A percentile compares a stretch with the other conserved stretches of the same genome.
phyloP scores from a whole-genome alignment of 2,888 invertebrate genomes.

The Hydraecia micacea region DNA sequence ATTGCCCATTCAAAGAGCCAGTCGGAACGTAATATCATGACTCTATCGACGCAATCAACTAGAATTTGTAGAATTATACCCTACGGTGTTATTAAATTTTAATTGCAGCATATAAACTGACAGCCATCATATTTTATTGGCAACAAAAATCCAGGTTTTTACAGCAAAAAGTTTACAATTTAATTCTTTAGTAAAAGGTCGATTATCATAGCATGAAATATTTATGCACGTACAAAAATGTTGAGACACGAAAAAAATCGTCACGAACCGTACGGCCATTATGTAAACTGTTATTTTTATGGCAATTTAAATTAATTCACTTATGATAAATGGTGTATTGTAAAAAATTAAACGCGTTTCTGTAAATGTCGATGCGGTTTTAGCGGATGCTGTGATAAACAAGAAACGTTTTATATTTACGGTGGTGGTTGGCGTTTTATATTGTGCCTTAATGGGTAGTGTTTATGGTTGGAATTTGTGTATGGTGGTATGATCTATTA shows the following conservation, averaged over 20 bases:
- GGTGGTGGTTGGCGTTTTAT: constrained; percentile 29
- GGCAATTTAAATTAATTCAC: constrained; percentile 88
- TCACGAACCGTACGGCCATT: constrained; percentile 79
- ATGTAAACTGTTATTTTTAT: constrained; percentile 86
- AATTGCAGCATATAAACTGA: constrained; percentile 61
- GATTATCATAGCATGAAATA: constrained; percentile 74
- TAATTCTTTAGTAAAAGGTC: constrained; percentile 70
- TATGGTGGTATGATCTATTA: constrained; percentile 59
- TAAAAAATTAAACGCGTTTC: constrained; percentile 83
- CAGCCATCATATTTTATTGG: constrained; percentile 53
- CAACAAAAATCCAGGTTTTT: constrained; percentile 54
- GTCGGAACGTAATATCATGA: constrained; percentile 36
- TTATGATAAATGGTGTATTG: constrained; percentile 83
- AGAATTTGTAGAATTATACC: constrained; percentile 51
- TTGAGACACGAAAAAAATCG: constrained; percentile 68
- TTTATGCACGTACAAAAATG: constrained; percentile 76
- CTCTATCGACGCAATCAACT: constrained; percentile 46
- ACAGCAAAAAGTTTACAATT: constrained; percentile 63
- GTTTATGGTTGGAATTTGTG: constrained; percentile 57
- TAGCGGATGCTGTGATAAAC: constrained; percentile 79
- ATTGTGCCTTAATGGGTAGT: constrained; percentile 35
- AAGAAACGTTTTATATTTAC: constrained; percentile 75
- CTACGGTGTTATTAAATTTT: constrained; percentile 56
- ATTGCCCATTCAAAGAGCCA: constrained; percentile 49
- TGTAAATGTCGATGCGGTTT: constrained; percentile 82